Evolutionary conservation across 2,888 invertebrate genomes (phyloP).

Genomic region (Lutraria lutraria): DNA sequence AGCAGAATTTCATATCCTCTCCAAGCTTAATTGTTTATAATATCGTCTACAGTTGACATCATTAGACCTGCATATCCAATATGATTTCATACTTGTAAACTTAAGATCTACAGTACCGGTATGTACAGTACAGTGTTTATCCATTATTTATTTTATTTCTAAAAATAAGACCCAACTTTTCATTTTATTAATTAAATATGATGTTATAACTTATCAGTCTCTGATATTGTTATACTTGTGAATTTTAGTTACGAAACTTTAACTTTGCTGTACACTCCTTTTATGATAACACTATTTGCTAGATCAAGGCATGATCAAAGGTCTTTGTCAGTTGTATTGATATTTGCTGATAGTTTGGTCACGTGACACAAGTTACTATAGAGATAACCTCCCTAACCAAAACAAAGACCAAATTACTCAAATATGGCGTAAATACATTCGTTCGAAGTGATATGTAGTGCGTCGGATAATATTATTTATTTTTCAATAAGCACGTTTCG

Average conservation of each 20-base stretch:
- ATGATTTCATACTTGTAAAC: no score
- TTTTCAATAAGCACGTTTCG: background rate
- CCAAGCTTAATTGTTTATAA: background rate
- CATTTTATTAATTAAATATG: conserved; percentile 14
- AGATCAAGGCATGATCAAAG: conserved; percentile 48
- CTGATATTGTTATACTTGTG: conserved; percentile 14
- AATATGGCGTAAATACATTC: conserved; percentile 25
- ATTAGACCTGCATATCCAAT: background rate
- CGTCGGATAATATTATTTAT: background rate
- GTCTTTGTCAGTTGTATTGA: conserved; percentile 58
- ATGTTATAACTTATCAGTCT: background rate
- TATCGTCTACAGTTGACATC: background rate
- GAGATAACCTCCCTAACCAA: conserved; percentile 75
- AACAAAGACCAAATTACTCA: conserved; percentile 68
- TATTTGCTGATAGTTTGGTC: conserved; percentile 71
- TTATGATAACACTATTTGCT: conserved; percentile 51
- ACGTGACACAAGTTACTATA: conserved; percentile 74
- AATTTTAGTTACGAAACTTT: conserved; percentile 23
- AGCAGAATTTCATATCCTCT: background rate
- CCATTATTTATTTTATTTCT: no score
- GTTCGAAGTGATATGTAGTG: conserved; percentile 39
- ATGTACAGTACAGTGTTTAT: no score
- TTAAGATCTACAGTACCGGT: no score
- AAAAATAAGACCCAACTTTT: background rate
- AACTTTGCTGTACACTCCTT: conserved; percentile 30